Conservation (phyloP, 2,888 invertebrate genomes). For the Sphinx pinastri region DNA sequence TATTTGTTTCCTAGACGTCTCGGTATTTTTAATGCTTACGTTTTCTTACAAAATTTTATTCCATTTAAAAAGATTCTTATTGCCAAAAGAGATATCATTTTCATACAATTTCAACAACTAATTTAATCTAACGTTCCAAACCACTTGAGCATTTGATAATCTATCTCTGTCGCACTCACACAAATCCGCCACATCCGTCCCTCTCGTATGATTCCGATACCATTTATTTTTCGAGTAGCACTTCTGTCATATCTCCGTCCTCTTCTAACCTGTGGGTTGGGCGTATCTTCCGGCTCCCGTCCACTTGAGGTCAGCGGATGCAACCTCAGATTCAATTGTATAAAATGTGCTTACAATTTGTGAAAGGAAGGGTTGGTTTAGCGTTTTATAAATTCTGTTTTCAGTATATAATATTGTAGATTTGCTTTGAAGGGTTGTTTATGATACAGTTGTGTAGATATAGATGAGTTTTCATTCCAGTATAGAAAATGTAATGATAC, state of each 20-base stretch:
- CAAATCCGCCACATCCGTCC: slow-evolving; percentile 38
- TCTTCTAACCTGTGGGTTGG: slow-evolving; percentile 45
- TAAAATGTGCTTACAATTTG: slow-evolving; percentile 45
- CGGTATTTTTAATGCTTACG: too few species aligned
- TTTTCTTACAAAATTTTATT: too few species aligned
- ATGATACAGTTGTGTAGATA: not conserved
- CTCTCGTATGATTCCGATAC: slow-evolving; percentile 66
- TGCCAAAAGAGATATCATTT: not conserved
- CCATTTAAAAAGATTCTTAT: not conserved
- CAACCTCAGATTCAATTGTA: slow-evolving; percentile 70
- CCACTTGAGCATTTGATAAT: slow-evolving; percentile 1
- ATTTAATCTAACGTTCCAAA: slow-evolving; percentile 16
- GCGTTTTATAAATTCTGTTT: slow-evolving; percentile 30
- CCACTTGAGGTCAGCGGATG: slow-evolving; percentile 69
- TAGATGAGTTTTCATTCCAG: too few species aligned
- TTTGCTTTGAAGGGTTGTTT: not conserved
- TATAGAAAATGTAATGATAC: too few species aligned
- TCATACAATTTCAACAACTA: slow-evolving; percentile 11
- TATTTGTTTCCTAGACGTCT: too few species aligned
- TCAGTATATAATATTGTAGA: slow-evolving; percentile 13
- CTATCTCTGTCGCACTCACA: slow-evolving; percentile 34
- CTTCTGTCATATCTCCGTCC: slow-evolving; percentile 57
- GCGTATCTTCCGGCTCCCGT: slow-evolving; percentile 53
- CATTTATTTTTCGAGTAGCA: slow-evolving; percentile 77
- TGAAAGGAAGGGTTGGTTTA: slow-evolving; percentile 44